These are phyloP conservation scores for Pemphigus obesinymphae DNA, from an alignment of 1,140 invertebrate species.

Conservation along the genomic window DNA sequence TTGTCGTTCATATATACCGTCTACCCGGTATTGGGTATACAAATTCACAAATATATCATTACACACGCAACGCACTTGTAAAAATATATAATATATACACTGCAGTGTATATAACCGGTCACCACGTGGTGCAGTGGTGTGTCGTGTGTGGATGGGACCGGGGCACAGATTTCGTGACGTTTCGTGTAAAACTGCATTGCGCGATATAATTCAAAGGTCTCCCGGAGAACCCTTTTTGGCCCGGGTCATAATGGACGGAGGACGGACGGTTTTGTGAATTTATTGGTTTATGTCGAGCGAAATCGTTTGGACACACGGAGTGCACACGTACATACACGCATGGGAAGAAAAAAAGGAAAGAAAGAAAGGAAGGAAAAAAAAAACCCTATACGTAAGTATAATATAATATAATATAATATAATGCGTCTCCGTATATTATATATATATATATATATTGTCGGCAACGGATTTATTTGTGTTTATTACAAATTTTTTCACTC, in stretches of 20 bases:
- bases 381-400: no score
- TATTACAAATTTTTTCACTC: constrained; percentile 21
- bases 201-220: neutral
- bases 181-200: constrained; percentile 31
- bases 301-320: constrained; percentile 21
- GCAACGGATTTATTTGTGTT: constrained; percentile 30
- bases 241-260: neutral
- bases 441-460: no score
- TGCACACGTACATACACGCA: no score
- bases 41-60: neutral
- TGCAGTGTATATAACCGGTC: neutral
- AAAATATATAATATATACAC: neutral
- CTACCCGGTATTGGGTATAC: neutral
- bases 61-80: neutral
- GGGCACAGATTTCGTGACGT: constrained; percentile 17
- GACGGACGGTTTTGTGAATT: constrained; percentile 1
- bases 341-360: neutral
- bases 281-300: constrained; percentile 33
- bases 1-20: no score
- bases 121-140: constrained; percentile 22
- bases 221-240: constrained; percentile 27
- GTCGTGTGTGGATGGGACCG: no score
- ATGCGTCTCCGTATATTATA: neutral
- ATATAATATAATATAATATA: neutral
- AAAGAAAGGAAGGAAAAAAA: neutral